phyloP scores from a whole-genome alignment of 1,140 invertebrate species.

The Piezodorus guildinii region DNA sequence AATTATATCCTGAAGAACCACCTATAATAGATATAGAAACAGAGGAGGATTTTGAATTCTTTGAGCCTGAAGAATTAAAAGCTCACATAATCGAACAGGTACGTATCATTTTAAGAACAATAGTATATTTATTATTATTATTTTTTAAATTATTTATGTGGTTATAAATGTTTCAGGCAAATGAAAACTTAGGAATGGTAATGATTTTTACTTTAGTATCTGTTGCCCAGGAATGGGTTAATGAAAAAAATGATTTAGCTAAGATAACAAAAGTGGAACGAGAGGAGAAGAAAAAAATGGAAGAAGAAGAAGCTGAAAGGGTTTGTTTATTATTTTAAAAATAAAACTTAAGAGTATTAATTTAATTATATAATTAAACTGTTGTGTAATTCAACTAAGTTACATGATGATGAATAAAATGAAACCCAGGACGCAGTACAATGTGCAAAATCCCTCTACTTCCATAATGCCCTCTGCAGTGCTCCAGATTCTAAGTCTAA shows the following conservation, averaged over 20 bases:
- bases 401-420: too few relatives aligned
- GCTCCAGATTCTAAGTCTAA: too few relatives aligned
- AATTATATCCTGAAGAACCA: conserved; percentile 78
- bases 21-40: conserved; percentile 69
- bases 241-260: conserved; percentile 65
- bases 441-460: too few relatives aligned
- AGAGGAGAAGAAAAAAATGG: conserved; percentile 50
- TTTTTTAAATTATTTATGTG: not conserved
- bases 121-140: not conserved
- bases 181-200: conserved; percentile 89
- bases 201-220: conserved; percentile 96
- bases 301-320: conserved; percentile 77
- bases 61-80: conserved; percentile 52
- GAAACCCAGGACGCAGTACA: too few relatives aligned
- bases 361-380: too few relatives aligned
- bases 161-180: conserved; percentile 43
- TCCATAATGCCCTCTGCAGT: too few relatives aligned
- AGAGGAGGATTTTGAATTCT: conserved; percentile 64
- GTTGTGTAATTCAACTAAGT: too few relatives aligned
- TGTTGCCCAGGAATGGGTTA: conserved; percentile 82
- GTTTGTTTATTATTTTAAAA: conserved; percentile 20
- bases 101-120: conserved; percentile 23
- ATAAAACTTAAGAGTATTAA: too few relatives aligned
- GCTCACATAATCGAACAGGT: conserved; percentile 58
- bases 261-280: conserved; percentile 60